Conservation (phyloP, 2,888 invertebrate species). For the Darwinula stevensoni region DNA sequence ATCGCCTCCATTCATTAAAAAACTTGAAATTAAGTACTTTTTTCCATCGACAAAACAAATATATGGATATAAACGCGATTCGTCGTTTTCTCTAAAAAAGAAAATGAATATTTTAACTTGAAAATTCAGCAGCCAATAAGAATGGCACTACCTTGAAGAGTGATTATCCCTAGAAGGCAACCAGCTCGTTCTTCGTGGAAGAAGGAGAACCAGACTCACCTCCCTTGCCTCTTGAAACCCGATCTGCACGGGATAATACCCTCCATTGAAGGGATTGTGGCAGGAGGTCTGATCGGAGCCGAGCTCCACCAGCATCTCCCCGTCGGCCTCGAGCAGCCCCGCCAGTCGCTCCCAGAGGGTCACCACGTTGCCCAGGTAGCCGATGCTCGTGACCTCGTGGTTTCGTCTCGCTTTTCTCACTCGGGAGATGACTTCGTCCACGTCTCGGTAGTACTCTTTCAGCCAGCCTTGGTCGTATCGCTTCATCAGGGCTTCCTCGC, state of each 20-base stretch:
- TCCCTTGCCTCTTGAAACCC: slow-evolving; percentile 19
- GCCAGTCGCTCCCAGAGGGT: slow-evolving; percentile 21
- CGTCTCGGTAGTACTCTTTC: slow-evolving; percentile 18
- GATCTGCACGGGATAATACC: slow-evolving; percentile 25
- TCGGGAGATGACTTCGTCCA: slow-evolving; percentile 18
- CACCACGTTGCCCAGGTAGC: slow-evolving; percentile 24
- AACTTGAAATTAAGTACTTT: too few species aligned
- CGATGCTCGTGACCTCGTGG: slow-evolving; percentile 20
- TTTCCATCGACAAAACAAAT: too few species aligned
- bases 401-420: slow-evolving; percentile 14
- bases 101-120: too few species aligned
- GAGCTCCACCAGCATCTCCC: slow-evolving; percentile 24
- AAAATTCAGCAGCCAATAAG: too few species aligned
- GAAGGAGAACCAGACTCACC: too few species aligned
- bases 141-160: too few species aligned
- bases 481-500: slow-evolving; percentile 21
- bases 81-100: too few species aligned
- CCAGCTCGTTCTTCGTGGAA: too few species aligned
- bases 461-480: slow-evolving; percentile 28
- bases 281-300: slow-evolving; percentile 30
- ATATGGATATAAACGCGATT: too few species aligned
- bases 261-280: slow-evolving; percentile 27
- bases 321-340: slow-evolving; percentile 19
- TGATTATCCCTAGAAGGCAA: too few species aligned
- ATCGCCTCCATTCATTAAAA: too few species aligned